A percentile compares a stretch with the other conserved stretches of the same genome.
Evolutionary conservation across 2,113 vertebrate species (phyloP).

Genomic region (Carollia perspicillata): DNA sequence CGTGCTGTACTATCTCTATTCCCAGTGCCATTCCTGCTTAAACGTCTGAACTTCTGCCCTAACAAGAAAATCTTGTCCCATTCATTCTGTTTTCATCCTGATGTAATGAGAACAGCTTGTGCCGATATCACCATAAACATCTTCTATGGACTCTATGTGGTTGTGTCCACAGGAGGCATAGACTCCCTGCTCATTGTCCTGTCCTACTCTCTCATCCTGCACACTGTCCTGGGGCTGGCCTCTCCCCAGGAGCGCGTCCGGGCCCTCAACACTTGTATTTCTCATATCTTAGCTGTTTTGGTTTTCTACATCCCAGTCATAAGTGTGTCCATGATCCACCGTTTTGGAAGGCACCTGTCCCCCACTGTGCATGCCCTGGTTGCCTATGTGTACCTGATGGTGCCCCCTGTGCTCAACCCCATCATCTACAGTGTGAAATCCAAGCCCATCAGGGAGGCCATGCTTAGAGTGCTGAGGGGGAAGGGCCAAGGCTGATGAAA

Average conservation of each 20-base stretch:
- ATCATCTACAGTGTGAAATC: constrained; percentile 82
- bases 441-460: constrained; percentile 74
- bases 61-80: constrained; percentile 63
- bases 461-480: constrained; percentile 58
- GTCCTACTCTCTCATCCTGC: constrained; percentile 72
- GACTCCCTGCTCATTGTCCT: constrained; percentile 77
- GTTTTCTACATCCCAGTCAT: constrained; percentile 80
- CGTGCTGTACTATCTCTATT: constrained; percentile 56
- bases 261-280: constrained; percentile 69
- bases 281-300: constrained; percentile 76
- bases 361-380: constrained; percentile 65
- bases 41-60: constrained; percentile 68
- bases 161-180: constrained; percentile 65
- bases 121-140: constrained; percentile 73
- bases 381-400: constrained; percentile 78
- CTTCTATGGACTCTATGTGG: constrained; percentile 69
- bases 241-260: constrained; percentile 60
- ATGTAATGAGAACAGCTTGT: constrained; percentile 21
- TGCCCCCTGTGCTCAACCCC: constrained; percentile 80
- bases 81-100: constrained; percentile 1
- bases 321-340: constrained; percentile 76
- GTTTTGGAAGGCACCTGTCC: constrained; percentile 67
- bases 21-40: constrained; percentile 73
- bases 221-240: constrained; percentile 49
- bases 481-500: neutral